Percentiles rank a stretch among this genome's conserved stretches.
Evolutionary conservation across 2,888 invertebrate genomes (phyloP).

Genomic region (Acanthoscelides obtectus): DNA sequence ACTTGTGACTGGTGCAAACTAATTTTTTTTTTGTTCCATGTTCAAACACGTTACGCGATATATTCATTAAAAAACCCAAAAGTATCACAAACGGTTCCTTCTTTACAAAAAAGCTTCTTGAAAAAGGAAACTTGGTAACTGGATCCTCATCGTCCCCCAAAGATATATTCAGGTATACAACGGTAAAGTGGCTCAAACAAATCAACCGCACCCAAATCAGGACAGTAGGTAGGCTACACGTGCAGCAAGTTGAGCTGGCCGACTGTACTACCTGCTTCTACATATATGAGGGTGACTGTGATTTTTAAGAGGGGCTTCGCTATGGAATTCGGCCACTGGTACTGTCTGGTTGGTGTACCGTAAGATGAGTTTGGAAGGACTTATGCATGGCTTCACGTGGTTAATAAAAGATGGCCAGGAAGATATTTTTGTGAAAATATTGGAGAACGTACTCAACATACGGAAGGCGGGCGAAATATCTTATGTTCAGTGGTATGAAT

Average conservation of each 20-base stretch:
- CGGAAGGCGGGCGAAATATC: neutral
- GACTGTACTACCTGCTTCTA: conserved; percentile 15
- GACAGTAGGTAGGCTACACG: neutral
- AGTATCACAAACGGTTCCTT: neutral
- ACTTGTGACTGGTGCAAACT: no score
- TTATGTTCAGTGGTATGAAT: neutral
- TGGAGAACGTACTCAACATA: neutral
- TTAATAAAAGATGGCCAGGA: neutral
- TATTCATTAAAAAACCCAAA: neutral
- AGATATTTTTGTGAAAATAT: neutral
- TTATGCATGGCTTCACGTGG: neutral
- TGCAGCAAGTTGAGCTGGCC: neutral
- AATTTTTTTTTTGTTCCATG: neutral
- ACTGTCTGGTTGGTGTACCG: neutral
- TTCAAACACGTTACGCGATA: neutral
- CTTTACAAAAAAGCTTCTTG: neutral
- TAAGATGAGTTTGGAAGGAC: neutral
- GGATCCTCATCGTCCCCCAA: neutral
- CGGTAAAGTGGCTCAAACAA: neutral
- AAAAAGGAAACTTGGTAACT: neutral
- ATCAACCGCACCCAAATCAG: neutral
- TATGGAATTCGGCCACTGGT: neutral
- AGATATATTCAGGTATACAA: neutral
- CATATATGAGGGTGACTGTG: conserved; percentile 17
- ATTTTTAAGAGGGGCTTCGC: conserved; percentile 9